Evolutionary conservation across 2,888 invertebrate species (phyloP).

Genomic region (Luperina testacea): DNA sequence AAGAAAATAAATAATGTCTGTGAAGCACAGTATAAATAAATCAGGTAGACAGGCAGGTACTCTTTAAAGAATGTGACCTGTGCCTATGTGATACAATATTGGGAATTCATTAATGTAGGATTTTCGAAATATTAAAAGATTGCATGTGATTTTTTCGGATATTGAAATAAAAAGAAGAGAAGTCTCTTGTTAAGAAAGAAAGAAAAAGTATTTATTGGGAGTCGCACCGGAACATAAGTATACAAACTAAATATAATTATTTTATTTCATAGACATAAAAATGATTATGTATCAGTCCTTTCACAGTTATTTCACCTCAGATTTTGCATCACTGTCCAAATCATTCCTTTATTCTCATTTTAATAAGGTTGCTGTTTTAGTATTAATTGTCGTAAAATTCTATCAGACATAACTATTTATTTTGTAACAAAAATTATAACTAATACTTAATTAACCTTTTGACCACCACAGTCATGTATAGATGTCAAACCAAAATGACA

Average conservation of each 20-base stretch:
- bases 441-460: too few species aligned
- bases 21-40: slow-evolving; percentile 52
- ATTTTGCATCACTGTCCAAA: background rate
- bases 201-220: background rate
- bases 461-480: too few species aligned
- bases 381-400: too few species aligned
- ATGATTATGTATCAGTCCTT: too few species aligned
- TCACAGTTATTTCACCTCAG: background rate
- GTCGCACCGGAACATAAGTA: background rate
- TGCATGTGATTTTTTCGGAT: background rate
- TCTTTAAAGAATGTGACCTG: slow-evolving; percentile 17
- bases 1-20: slow-evolving; percentile 73
- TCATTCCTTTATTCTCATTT: background rate
- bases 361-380: too few species aligned
- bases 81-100: slow-evolving; percentile 29
- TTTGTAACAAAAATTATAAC: too few species aligned
- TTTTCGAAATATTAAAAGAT: background rate
- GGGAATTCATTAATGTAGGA: slow-evolving; percentile 12
- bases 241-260: background rate
- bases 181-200: background rate
- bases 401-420: too few species aligned
- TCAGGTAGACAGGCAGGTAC: background rate
- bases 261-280: too few species aligned
- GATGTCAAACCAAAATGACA: too few species aligned
- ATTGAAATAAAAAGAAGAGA: background rate